Evolutionary conservation across 2,797 vertebrate genomes (phyloP).

Genomic region (Picus viridis): DNA sequence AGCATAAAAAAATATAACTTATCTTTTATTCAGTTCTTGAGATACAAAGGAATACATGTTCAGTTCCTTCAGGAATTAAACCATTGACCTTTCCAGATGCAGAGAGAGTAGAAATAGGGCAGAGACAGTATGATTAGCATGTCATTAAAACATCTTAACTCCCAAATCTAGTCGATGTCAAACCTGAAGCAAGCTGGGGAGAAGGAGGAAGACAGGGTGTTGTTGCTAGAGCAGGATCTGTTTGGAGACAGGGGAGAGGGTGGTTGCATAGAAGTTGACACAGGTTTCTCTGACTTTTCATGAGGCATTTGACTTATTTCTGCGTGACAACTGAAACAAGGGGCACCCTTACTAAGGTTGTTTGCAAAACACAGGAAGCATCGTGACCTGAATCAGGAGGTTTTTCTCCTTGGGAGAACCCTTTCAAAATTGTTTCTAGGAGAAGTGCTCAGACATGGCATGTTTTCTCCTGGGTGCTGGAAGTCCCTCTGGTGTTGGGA

Average conservation of each 20-base stretch:
- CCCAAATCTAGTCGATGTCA: background rate
- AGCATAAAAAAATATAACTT: background rate
- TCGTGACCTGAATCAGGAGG: rapidly evolving
- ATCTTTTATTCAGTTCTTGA: background rate
- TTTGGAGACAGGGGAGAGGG: background rate
- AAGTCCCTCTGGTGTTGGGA: background rate
- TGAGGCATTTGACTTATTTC: background rate
- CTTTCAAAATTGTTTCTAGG: background rate
- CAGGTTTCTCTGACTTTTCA: background rate
- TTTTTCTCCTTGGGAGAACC: background rate
- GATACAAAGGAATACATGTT: background rate
- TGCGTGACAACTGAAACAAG: background rate
- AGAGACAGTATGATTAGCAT: background rate
- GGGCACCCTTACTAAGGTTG: background rate
- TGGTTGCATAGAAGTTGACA: background rate
- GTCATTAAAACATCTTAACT: background rate
- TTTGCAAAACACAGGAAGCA: background rate
- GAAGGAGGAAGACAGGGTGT: background rate
- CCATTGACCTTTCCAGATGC: background rate
- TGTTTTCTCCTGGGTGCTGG: background rate
- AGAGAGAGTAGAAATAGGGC: background rate
- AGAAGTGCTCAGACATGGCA: rapidly evolving
- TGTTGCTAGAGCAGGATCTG: background rate
- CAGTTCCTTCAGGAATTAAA: background rate
- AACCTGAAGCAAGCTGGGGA: background rate